Evolutionary conservation across 2,113 vertebrate genomes (phyloP), one percentile per base, ranked within the genome.

Genomic region (Heteronetta atricapilla): DNA sequence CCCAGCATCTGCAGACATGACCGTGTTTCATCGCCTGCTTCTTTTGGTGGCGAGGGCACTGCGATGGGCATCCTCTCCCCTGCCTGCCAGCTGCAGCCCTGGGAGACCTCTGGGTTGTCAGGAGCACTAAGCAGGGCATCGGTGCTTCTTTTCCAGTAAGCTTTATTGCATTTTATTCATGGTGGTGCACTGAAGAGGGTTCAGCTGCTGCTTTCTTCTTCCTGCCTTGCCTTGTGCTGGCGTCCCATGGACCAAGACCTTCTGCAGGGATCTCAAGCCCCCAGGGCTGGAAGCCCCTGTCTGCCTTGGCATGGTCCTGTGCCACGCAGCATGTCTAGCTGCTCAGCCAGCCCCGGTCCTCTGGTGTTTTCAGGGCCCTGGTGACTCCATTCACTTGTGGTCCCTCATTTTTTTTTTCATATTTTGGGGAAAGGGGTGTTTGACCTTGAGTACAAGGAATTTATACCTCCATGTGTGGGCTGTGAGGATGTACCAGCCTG

Each of bases 1-100:
- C 94, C 78, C 70, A 88, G 82, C 62, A 38, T 93, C 96, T 92
- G 56, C 91, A 68, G 19, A 36, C 91, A 7, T 63, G 88, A 93
- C 90, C 91, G 33, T 36, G 50, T 86, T 91, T 93, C 94, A 63
- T 85, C 94, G 48, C 86, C 83, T 81, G 95, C 93, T 92, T 93
- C 77, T 82, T 16, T 33, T 48, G 91, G 11, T 69, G 88, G 82
- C 4, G 8, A 36, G 72, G 29, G 29, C 55, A 36, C 68, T 25
- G 2, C 64, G 72, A 77, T 25, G 55, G 46, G 60, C 80, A 42
- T 77, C 93, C 75, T 38, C 38, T 88, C 44, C 46, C n/a, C 44
- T 9, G 60, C 50, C 77, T 70, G 8, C 55, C 36, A 50, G 48
- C 48, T 50, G 48, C 21, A 34, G 28, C 17, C 38, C 29, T 38